Evolutionary conservation across 2,113 vertebrate genomes (phyloP), one percentile per base, ranked within the genome.

Genomic region (Cynocephalus volans): DNA sequence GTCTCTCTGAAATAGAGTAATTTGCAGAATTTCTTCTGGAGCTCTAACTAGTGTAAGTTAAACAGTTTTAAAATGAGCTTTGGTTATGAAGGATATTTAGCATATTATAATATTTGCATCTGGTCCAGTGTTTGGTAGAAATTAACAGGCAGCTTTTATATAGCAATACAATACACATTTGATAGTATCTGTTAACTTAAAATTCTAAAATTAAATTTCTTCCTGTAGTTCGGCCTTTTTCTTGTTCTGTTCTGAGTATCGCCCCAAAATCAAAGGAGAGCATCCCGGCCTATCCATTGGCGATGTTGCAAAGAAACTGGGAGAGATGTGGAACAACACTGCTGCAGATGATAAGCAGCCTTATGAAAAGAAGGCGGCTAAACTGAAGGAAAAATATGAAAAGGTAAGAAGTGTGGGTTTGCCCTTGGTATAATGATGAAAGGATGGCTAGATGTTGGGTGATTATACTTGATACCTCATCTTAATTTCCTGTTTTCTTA

Each of bases 301-400:
- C 24, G 99, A 99, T 96, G 99, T 99, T 0, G 99, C 99, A 54
- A 99, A 99, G 98, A 99, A 99, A 95, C 97, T 99, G 96, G 99
- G 99, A 90, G 99, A 99, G 97, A 99, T 99, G 99, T 99, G 99
- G 99, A 99, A 99, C 98, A 99, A 99, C 97, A 99, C 99, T 0
- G 96, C 99, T 96, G 98, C 99, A 79, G 99, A 99, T 72, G 99
- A 99, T 72, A 99, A 99, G 98, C 99, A 99, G 98, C 99, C 99
- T 8, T 99, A 99, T 0, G 99, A 99, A 90, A 99, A 99, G 98
- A 99, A 99, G 98, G 99, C 99, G 62, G 99, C 99, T 24, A 99
- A 99, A 97, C 98, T 99, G 99, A 99, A 99, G 99, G 99, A 99
- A 97, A 99, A 99, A 58, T 99, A 99, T 1, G 99, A 99, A 98